Evolutionary conservation across 2,888 invertebrate species (phyloP).

Genomic region (Conus canariensis): DNA sequence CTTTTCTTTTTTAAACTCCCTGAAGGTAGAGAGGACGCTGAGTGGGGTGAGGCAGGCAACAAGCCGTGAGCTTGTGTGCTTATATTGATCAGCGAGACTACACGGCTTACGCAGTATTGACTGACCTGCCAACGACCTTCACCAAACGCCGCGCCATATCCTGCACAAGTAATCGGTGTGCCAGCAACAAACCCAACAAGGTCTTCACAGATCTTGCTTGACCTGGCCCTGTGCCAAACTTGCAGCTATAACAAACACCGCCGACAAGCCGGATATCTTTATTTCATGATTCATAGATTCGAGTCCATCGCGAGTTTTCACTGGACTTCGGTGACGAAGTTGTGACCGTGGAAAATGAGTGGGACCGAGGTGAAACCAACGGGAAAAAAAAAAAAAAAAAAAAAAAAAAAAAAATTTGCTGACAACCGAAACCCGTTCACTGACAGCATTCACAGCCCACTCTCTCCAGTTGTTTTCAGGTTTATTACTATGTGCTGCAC

Average conservation of each 20-base stretch:
- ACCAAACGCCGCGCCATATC: background rate
- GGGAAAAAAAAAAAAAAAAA: too few relatives aligned
- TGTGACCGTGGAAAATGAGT: too few relatives aligned
- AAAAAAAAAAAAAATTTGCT: too few relatives aligned
- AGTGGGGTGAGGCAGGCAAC: background rate
- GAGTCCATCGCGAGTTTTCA: too few relatives aligned
- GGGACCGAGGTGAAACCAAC: too few relatives aligned
- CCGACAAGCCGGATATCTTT: background rate
- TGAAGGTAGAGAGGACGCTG: background rate
- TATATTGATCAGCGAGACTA: conserved; percentile 4
- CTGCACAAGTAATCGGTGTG: background rate
- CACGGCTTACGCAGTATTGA: conserved; percentile 26
- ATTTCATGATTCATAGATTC: conserved; percentile 4
- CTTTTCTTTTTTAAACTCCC: too few relatives aligned
- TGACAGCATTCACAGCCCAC: too few relatives aligned
- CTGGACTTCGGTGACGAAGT: too few relatives aligned
- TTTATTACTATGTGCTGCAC: too few relatives aligned
- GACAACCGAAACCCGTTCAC: too few relatives aligned
- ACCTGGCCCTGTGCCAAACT: background rate
- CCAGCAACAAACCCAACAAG: background rate
- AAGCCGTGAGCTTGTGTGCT: background rate
- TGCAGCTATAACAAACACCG: background rate
- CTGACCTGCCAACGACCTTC: conserved; percentile 27
- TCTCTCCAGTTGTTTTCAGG: too few relatives aligned
- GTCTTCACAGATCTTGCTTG: background rate